Evolutionary conservation across 2,888 invertebrate genomes (phyloP), one percentile per base, ranked within the genome.

Genomic region (Silvanus unidentatus): DNA sequence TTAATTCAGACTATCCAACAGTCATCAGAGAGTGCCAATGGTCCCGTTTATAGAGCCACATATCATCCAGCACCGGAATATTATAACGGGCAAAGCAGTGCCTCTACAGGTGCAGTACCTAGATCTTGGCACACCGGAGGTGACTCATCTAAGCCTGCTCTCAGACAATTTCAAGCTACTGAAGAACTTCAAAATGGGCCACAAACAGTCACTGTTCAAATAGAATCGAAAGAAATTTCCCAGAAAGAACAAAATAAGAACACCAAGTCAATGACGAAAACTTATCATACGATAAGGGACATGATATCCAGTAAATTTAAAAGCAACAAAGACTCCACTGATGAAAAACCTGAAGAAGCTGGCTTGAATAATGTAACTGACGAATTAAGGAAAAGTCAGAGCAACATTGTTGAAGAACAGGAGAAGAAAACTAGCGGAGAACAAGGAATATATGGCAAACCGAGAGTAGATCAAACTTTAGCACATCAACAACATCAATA

Each of bases 281-380:
- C 88, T 0, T 88, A 88, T 63, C 84, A 88, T 66, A 86, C 88
- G 2, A 78, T 88, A 49, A 88, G 87, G 74, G 88, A 88, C 61
- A 85, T 88, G 77, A 86, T 88, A 63, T 87, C 87, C 14, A 86
- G 84, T 66, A 80, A 84, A 60, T 88, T 88, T 67, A 84, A 84
- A 59, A 81, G 76, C 57, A 80, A 78, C 34, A 75, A 73, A 43
- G 79, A 79, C 16, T 75, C 73, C 47, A 68, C 72, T 43, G 79
- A 79, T 32, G 74, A 73, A 62, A 84, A 84, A 61, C 77, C 74
- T 51, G 80, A 73, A 62, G 75, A 76, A 61, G 58, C 70, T 2
- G 74, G 77, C 56, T 67, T 83, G 41, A 83, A 83, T 63, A 84
- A 83, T 52, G 72, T 74, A 4, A 75, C 79, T 42, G 82, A 82